Conservation (phyloP, 1,140 invertebrate species). For the Megathymus violae region DNA sequence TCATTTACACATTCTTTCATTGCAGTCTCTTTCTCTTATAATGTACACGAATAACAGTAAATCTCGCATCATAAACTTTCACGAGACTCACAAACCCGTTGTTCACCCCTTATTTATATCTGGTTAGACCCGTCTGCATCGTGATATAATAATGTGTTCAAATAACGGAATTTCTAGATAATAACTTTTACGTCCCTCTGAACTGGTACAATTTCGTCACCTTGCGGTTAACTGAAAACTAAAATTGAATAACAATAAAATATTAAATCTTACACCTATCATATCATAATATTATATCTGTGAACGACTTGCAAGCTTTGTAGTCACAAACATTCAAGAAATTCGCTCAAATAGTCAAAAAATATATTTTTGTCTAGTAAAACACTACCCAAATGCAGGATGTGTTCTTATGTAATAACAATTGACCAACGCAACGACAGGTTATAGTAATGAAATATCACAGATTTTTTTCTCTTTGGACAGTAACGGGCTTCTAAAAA, state of each 20-base stretch:
- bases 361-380: constrained; percentile 81
- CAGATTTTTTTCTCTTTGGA: constrained; percentile 84
- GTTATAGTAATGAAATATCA: constrained; percentile 84
- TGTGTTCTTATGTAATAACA: constrained; percentile 82
- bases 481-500: constrained; percentile 77
- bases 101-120: constrained; percentile 65
- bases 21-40: constrained; percentile 77
- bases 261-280: constrained; percentile 81
- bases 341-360: constrained; percentile 82
- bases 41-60: constrained; percentile 76
- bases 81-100: constrained; percentile 68
- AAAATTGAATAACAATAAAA: constrained; percentile 83
- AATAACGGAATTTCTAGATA: constrained; percentile 74
- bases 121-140: constrained; percentile 54
- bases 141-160: constrained; percentile 61
- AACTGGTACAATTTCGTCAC: constrained; percentile 81
- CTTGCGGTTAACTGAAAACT: constrained; percentile 78
- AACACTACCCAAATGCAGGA: constrained; percentile 68
- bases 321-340: constrained; percentile 77
- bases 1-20: constrained; percentile 71
- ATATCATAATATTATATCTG: constrained; percentile 78
- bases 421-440: constrained; percentile 84
- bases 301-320: constrained; percentile 77
- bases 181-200: constrained; percentile 81
- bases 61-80: constrained; percentile 59